Conservation (phyloP, 2,113 vertebrate species). For the Misgurnus mizolepis region DNA sequence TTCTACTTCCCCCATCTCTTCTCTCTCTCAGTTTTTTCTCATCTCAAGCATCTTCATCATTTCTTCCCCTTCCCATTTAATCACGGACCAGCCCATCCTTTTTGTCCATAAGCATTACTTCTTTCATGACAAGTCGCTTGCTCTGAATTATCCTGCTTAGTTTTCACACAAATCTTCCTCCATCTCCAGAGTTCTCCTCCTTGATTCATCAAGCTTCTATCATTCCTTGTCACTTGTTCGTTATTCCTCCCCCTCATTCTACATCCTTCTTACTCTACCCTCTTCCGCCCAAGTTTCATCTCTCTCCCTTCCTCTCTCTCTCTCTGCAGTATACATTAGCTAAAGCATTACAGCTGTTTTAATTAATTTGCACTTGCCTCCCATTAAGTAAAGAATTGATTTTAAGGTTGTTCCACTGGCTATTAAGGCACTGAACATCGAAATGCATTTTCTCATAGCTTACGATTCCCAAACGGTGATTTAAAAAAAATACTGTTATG, state of each 20-base stretch:
- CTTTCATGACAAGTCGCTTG: constrained; percentile 15
- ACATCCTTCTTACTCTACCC: constrained; percentile 40
- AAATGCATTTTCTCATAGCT: too few species aligned
- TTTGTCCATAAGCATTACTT: not conserved
- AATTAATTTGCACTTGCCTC: not conserved
- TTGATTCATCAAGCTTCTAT: constrained; percentile 3
- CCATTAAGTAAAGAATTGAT: not conserved
- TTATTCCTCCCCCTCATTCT: constrained; percentile 25
- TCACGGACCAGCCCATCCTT: not conserved
- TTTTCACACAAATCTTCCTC: constrained; percentile 25
- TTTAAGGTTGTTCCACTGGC: not conserved
- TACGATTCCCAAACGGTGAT: not conserved
- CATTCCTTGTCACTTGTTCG: constrained; percentile 28
- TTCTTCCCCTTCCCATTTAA: constrained; percentile 18
- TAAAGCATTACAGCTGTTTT: not conserved
- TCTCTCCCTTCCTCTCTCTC: constrained; percentile 8
- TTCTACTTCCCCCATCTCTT: constrained; percentile 36
- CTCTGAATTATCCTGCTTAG: constrained; percentile 6
- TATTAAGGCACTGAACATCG: not conserved
- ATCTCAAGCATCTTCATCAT: constrained; percentile 11
- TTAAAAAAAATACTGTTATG: not conserved
- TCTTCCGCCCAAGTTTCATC: constrained; percentile 43
- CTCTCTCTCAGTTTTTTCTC: not conserved
- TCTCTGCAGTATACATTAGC: constrained; percentile 17
- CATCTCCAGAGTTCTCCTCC: constrained; percentile 18